Evolutionary conservation across 2,113 vertebrate species (phyloP).

Genomic region (Petroica traversi): DNA sequence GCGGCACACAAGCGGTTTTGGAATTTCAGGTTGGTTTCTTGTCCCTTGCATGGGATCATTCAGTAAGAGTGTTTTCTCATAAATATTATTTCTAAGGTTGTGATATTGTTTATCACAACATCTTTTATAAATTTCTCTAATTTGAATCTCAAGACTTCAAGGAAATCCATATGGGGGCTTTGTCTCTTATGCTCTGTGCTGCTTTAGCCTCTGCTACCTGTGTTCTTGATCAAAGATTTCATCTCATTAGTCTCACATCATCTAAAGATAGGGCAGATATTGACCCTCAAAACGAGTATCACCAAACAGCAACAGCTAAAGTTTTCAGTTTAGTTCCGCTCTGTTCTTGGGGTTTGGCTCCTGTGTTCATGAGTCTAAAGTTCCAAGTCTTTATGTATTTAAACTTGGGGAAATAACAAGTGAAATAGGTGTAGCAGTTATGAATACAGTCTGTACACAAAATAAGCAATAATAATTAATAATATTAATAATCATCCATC

Average conservation of each 20-base stretch:
- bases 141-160: neutral
- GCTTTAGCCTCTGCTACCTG: neutral
- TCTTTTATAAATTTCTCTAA: neutral
- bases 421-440: neutral
- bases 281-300: neutral
- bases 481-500: neutral
- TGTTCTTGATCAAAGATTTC: neutral
- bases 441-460: neutral
- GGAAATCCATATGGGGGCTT: neutral
- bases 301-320: neutral
- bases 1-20: accelerated
- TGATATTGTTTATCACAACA: neutral
- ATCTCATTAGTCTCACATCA: neutral
- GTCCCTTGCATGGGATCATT: neutral
- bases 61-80: neutral
- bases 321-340: neutral
- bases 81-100: neutral
- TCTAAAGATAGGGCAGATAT: neutral
- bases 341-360: neutral
- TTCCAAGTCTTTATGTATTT: neutral
- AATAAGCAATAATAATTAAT: neutral
- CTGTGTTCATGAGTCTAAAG: accelerated
- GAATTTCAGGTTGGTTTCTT: neutral
- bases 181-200: neutral
- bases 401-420: neutral